Evolutionary conservation across 2,888 invertebrate genomes (phyloP), one percentile per base, ranked within the genome.

Genomic region (Masnerella sp.): DNA sequence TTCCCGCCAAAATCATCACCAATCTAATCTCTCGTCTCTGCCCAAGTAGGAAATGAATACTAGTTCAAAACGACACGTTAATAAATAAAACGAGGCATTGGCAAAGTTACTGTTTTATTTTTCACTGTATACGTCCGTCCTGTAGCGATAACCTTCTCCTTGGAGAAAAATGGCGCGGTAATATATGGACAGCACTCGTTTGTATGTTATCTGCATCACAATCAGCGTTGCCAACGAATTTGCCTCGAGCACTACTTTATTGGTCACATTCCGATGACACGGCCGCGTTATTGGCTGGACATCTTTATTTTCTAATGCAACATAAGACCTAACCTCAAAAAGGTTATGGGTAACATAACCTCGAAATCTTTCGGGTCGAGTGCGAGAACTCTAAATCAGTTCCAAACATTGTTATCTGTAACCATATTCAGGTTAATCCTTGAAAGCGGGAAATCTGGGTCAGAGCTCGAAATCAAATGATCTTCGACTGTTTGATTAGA

Each of bases 191-290:
- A 67, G 61, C 72, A 59, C 54, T 67, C 51, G 67, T 73, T 73
- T 62, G 67, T 62, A 67, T 68, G 62, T 67, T 73, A 73, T 73
- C 73, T 62, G 68, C 56, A 49, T 68, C 73, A 67, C 73, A 73
- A 73, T 68, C 72, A 67, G 72, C 67, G 67, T 67, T 62, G 61
- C 67, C 67, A 61, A 73, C 72, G 67, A 61, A 73, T 62, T 62
- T 52, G 68, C 73, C 62, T 58, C 42, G 42, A 73, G 73, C 68
- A 25, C 49, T 52, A 20, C 52, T 68, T 68, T 68, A 73, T 73
- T 68, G 68, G 73, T 68, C 73, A 49, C 68, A 73, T 73, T 73
- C 73, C 73, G 67, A 68, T 73, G 73, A 73, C 67, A 58, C 42
- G 58, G 22, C 32, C 34, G 25, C 52, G 45, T 73, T 67, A 52